phyloP scores from a whole-genome alignment of 2,888 invertebrate genomes.

The Acleris emargana region DNA sequence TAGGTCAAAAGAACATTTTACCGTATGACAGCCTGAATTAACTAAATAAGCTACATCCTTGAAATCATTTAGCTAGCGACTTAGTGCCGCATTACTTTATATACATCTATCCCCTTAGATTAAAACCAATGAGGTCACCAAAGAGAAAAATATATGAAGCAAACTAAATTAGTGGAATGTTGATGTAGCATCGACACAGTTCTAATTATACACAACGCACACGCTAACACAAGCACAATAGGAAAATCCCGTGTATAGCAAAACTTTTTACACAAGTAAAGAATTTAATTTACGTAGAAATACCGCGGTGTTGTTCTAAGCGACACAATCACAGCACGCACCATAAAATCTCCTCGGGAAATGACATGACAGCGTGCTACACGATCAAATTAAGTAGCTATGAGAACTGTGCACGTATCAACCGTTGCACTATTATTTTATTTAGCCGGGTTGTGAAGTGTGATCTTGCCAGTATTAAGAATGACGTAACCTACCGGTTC shows the following conservation, averaged over 20 bases:
- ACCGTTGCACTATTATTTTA: slow-evolving; percentile 43
- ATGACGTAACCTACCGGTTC: slow-evolving; percentile 64
- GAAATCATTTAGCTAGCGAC: slow-evolving; percentile 6
- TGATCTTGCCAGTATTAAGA: slow-evolving; percentile 65
- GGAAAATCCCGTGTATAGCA: slow-evolving; percentile 14
- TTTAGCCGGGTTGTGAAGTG: slow-evolving; percentile 50
- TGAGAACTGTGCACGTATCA: slow-evolving; percentile 15
- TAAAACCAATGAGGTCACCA: slow-evolving; percentile 62
- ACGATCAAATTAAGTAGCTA: slow-evolving; percentile 45
- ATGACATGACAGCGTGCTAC: slow-evolving; percentile 50
- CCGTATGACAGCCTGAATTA: slow-evolving; percentile 16
- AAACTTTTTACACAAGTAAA: slow-evolving; percentile 9
- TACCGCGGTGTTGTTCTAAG: slow-evolving; percentile 28
- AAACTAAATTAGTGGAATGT: slow-evolving; percentile 28
- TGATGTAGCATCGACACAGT: slow-evolving; percentile 8
- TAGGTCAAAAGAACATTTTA: slow-evolving; percentile 42
- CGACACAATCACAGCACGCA: slow-evolving; percentile 43
- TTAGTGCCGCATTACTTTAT: slow-evolving; percentile 1
- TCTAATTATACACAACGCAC: slow-evolving; percentile 15
- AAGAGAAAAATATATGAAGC: slow-evolving; percentile 29
- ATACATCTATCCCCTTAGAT: slow-evolving; percentile 31
- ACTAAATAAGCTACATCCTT: slow-evolving; percentile 3
- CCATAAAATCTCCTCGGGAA: slow-evolving; percentile 58
- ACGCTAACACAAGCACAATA: slow-evolving; percentile 30
- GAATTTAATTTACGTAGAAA: slow-evolving; percentile 19